phyloP scores from a whole-genome alignment of 2,888 invertebrate species.

The Poecilobothrus nobilitatus region DNA sequence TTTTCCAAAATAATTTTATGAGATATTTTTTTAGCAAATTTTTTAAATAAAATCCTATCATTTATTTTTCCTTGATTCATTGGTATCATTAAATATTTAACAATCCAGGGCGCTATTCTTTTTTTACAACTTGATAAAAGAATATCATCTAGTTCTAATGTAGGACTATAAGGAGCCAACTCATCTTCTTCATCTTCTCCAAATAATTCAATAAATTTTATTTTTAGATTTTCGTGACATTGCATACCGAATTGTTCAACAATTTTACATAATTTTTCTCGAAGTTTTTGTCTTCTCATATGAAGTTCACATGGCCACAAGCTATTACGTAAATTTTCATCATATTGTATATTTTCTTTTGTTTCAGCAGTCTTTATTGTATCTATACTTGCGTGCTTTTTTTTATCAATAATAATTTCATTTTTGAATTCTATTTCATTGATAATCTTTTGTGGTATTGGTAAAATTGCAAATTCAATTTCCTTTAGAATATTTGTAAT shows the following conservation, averaged over 20 bases:
- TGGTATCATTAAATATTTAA: slow-evolving; percentile 37
- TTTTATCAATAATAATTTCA: too few relatives aligned
- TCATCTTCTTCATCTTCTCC: slow-evolving; percentile 41
- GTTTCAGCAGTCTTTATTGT: not conserved
- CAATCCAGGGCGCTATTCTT: slow-evolving; percentile 40
- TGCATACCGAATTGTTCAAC: slow-evolving; percentile 36
- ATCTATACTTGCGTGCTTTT: not conserved
- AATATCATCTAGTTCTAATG: slow-evolving; percentile 36
- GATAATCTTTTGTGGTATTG: slow-evolving; percentile 7
- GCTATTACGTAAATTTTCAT: slow-evolving; percentile 30
- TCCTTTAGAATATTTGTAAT: slow-evolving; percentile 30
- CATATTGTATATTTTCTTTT: not conserved
- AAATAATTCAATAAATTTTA: slow-evolving; percentile 33
- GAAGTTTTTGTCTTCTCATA: slow-evolving; percentile 31
- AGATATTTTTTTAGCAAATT: slow-evolving; percentile 35
- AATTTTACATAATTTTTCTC: slow-evolving; percentile 28
- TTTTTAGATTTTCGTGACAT: slow-evolving; percentile 30
- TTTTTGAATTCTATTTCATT: not conserved
- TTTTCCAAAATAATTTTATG: slow-evolving; percentile 32
- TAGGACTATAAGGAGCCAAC: slow-evolving; percentile 35
- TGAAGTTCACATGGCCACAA: slow-evolving; percentile 39
- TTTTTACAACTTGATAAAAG: slow-evolving; percentile 35
- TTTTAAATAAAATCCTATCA: slow-evolving; percentile 38
- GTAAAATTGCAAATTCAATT: slow-evolving; percentile 27
- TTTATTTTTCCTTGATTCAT: slow-evolving; percentile 36